Evolutionary conservation across 2,113 vertebrate species (phyloP), one percentile per base, ranked within the genome.

Genomic region (Anolis carolinensis): DNA sequence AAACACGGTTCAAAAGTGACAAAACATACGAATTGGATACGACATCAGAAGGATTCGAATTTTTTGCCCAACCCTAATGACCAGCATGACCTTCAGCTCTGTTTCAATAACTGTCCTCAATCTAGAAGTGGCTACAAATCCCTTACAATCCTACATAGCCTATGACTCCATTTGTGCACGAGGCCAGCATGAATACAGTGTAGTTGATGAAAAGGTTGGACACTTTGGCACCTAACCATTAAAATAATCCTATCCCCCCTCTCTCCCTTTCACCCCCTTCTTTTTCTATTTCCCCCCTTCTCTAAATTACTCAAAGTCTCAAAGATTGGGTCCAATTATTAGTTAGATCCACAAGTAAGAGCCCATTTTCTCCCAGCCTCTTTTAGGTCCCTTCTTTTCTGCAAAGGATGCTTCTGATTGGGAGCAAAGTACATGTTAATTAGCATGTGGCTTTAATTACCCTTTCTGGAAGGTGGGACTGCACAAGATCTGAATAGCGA

Each of bases 401-500:
- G 72, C 27, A 73, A 91, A 92, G 86, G 75, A 52, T 70, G 84
- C 34, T 63, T 14, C 9, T 25, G 50, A 75, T 59, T 0, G 4
- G 32, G 84, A 8, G 72, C 32, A 77, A 91, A 79, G 83, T 76
- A 59, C 21, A 67, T 76, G 6, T 90, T 90, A 91, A 94, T 93
- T 90, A 92, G 68, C 75, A 78, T 70, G 13, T 8, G 3, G 85
- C 78, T 90, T 91, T 93, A 93, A 93, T 90, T 93, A 93, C 90
- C 86, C 85, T 86, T 91, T 86, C 85, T 79, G 74, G 72, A 74
- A 74, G 71, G 25, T 39, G 79, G 86, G 76, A 23, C 11, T 36
- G 30, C 52, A 78, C 68, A 85, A 83, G 89, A 86, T 50, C 5
- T 0, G 44, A 68, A 81, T 89, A 86, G 88, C 90, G 82, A 91